Conservation (phyloP, 2,888 invertebrate genomes). For the Lissonota sp. region DNA sequence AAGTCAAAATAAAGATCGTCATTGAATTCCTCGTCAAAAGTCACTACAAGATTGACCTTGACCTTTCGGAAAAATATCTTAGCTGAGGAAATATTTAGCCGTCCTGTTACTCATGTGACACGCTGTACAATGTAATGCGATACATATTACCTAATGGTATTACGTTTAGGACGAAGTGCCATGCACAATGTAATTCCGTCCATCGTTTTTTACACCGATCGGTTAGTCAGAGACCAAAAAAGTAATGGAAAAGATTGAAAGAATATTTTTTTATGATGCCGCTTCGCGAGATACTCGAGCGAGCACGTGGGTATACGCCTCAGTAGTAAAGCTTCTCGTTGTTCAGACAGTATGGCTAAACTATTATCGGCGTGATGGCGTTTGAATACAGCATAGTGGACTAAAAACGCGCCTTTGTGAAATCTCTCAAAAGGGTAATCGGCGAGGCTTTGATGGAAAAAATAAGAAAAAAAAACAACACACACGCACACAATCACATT, state of each 20-base stretch:
- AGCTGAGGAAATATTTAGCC: no score
- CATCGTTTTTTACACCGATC: constrained; percentile 9
- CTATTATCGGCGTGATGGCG: constrained; percentile 37
- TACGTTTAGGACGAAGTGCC: not conserved
- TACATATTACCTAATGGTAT: no score
- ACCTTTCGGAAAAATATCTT: no score
- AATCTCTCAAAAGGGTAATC: constrained; percentile 58
- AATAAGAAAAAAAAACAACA: constrained; percentile 41
- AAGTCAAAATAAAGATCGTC: no score
- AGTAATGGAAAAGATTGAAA: not conserved
- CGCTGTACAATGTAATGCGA: no score
- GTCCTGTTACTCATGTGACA: no score
- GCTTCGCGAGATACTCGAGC: constrained; percentile 21
- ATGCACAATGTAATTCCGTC: not conserved
- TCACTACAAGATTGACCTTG: no score
- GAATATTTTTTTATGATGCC: not conserved
- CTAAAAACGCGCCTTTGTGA: constrained; percentile 58
- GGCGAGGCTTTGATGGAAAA: constrained; percentile 37
- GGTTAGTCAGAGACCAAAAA: constrained; percentile 23
- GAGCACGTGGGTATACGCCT: constrained; percentile 12
- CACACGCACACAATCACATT: constrained; percentile 35
- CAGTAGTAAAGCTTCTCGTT: constrained; percentile 54
- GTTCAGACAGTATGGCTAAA: constrained; percentile 45
- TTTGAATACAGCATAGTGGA: constrained; percentile 11
- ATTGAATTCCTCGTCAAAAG: no score